Conservation (phyloP, 1,140 invertebrate species). For the Drosophila tsacasi region DNA sequence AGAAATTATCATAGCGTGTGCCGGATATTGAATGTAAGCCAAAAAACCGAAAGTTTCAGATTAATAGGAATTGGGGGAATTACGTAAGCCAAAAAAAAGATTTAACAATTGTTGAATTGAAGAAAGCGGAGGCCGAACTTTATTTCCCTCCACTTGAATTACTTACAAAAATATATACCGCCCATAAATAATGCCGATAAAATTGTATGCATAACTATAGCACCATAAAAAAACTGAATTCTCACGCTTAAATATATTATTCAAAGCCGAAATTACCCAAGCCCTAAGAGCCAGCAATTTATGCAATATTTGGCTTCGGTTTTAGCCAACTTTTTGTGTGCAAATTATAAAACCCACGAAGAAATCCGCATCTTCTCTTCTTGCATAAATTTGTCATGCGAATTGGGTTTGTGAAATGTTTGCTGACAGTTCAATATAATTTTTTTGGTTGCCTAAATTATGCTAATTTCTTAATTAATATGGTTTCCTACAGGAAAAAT, state of each 20-base stretch:
- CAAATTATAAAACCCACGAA: constrained; percentile 42
- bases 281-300: constrained; percentile 34
- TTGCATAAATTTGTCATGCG: constrained; percentile 69
- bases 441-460: neutral
- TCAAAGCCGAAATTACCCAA: constrained; percentile 72
- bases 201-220: constrained; percentile 43
- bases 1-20: constrained; percentile 24
- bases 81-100: constrained; percentile 16
- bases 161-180: constrained; percentile 27
- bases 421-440: constrained; percentile 57
- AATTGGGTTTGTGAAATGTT: constrained; percentile 68
- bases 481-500: no score
- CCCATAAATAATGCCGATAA: constrained; percentile 35
- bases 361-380: constrained; percentile 30
- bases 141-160: constrained; percentile 9
- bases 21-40: constrained; percentile 43
- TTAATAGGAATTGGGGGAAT: constrained; percentile 14
- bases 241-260: constrained; percentile 73
- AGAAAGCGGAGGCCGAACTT: constrained; percentile 40
- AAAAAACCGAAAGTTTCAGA: constrained; percentile 36
- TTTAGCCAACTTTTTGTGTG: constrained; percentile 60
- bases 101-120: constrained; percentile 40
- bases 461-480: constrained; percentile 20
- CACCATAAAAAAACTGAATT: constrained; percentile 39
- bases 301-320: constrained; percentile 50